These are phyloP conservation scores for Streptopelia turtur DNA, from an alignment of 2,797 vertebrate genomes.

Conservation along the genomic window DNA sequence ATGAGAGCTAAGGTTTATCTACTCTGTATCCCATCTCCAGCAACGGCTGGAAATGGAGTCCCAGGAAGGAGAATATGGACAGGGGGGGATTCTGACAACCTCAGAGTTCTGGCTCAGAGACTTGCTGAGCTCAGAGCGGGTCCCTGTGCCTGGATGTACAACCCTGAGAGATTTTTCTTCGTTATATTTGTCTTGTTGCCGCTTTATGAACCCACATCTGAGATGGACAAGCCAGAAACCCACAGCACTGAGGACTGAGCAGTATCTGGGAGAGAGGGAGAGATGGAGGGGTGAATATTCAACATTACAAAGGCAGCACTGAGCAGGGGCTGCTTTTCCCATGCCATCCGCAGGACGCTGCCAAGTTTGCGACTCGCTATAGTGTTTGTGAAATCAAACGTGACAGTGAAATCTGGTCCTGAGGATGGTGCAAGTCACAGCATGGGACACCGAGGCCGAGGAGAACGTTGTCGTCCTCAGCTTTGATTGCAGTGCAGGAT, in stretches of 20 bases:
- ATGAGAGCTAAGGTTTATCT: not conserved
- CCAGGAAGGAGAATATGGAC: not conserved
- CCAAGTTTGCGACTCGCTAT: conserved; percentile 18
- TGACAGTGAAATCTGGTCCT: conserved; percentile 26
- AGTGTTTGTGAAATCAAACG: conserved; percentile 57
- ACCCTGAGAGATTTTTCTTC: not conserved
- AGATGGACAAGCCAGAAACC: not conserved
- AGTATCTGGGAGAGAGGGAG: not conserved
- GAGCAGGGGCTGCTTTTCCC: conserved; percentile 20
- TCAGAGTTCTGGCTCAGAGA: not conserved
- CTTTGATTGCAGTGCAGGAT: not conserved
- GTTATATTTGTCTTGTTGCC: not conserved
- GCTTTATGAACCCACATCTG: not conserved
- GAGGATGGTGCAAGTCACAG: conserved; percentile 6
- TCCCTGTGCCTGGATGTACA: not conserved
- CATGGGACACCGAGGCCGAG: not conserved
- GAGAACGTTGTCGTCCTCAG: not conserved
- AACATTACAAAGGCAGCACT: conserved; percentile 13
- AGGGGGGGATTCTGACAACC: not conserved
- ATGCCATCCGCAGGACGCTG: not conserved
- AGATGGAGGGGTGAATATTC: not conserved
- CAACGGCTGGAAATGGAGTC: not conserved
- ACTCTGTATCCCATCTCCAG: not conserved
- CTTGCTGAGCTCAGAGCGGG: not conserved
- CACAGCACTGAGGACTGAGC: not conserved